Conservation (phyloP, 2,888 invertebrate species). For the Dynastes grantii region DNA sequence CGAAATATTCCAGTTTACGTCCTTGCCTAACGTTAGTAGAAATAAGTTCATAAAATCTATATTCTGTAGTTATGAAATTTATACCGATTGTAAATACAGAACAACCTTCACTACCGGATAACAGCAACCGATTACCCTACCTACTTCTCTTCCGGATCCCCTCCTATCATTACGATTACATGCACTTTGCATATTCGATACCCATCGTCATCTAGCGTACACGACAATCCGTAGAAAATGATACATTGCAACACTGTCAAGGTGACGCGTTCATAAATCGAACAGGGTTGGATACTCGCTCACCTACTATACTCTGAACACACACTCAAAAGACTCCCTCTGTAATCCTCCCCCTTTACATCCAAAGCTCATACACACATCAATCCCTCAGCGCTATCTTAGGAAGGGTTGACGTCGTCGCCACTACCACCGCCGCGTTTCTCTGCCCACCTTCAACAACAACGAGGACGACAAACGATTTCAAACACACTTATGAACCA, state of each 20-base stretch:
- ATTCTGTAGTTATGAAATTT: too few relatives aligned
- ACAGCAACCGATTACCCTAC: too few relatives aligned
- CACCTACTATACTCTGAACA: not conserved
- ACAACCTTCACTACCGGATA: too few relatives aligned
- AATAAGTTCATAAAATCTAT: too few relatives aligned
- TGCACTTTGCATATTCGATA: too few relatives aligned
- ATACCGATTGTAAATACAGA: too few relatives aligned
- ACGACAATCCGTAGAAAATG: constrained; percentile 55
- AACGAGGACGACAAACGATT: not conserved
- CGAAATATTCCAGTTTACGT: too few relatives aligned
- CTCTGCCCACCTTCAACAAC: not conserved
- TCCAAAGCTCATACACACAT: not conserved
- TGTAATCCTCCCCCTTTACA: not conserved
- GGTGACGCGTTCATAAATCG: constrained; percentile 65
- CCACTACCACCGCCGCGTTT: not conserved
- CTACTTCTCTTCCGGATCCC: too few relatives aligned
- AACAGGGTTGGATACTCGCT: constrained; percentile 51
- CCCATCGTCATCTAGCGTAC: not conserved
- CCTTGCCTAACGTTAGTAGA: too few relatives aligned
- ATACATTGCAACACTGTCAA: constrained; percentile 65
- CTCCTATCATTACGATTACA: not conserved
- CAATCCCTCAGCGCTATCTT: not conserved
- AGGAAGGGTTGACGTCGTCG: not conserved
- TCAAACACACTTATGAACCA: not conserved
- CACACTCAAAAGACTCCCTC: not conserved